Evolutionary conservation across 2,888 invertebrate species (phyloP).

Genomic region (Mechanitis mazaeus): DNA sequence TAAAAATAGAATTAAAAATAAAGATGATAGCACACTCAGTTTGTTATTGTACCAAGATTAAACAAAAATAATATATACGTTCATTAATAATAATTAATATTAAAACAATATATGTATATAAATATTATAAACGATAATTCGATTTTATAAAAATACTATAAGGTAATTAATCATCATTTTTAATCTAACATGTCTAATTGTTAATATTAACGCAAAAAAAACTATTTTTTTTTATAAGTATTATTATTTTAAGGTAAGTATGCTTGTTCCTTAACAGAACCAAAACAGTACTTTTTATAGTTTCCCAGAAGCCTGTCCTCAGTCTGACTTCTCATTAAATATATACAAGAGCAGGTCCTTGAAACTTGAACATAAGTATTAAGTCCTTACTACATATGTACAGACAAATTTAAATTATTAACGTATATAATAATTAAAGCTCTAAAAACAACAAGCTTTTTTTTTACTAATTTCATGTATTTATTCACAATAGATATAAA

Average conservation of each 20-base stretch:
- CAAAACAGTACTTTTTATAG: conserved; percentile 25
- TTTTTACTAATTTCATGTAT: no score
- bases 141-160: no score
- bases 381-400: background rate
- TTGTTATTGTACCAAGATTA: background rate
- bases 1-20: conserved; percentile 23
- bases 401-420: background rate
- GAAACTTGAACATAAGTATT: conserved; percentile 1
- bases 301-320: conserved; percentile 20
- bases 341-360: conserved; percentile 16
- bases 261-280: conserved; percentile 14
- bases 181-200: no score
- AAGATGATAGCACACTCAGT: conserved; percentile 11
- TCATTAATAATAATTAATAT: no score
- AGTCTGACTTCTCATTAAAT: conserved; percentile 20
- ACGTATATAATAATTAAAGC: no score
- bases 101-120: no score
- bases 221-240: no score
- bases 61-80: no score
- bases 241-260: background rate
- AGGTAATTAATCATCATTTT: no score
- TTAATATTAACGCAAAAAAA: no score
- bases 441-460: no score
- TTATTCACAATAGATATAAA: background rate
- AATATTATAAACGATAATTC: no score